Evolutionary conservation across 2,888 invertebrate species (phyloP).

Genomic region (Chrysolina haemoptera): DNA sequence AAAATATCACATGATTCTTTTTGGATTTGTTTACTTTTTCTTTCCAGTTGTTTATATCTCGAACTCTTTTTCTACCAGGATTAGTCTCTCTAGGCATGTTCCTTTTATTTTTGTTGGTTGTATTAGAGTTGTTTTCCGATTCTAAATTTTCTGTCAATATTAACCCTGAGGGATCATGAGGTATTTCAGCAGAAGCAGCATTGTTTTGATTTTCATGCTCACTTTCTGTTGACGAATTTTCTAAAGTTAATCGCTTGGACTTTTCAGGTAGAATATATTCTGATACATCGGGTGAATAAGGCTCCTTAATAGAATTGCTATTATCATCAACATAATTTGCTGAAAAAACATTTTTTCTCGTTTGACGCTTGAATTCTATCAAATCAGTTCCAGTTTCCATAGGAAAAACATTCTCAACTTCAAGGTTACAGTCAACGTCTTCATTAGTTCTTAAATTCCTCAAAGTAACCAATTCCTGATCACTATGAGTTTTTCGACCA

Average conservation of each 20-base stretch:
- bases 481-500: conserved; percentile 4
- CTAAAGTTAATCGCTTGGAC: conserved; percentile 6
- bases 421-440: conserved; percentile 5
- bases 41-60: conserved; percentile 4
- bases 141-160: conserved; percentile 5
- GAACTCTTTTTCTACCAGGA: conserved; percentile 8
- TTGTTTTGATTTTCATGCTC: not conserved
- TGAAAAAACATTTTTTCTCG: not conserved
- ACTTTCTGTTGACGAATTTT: conserved; percentile 1
- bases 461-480: conserved; percentile 1
- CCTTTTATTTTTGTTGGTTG: conserved; percentile 7
- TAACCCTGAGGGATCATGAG: not conserved
- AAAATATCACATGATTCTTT: not conserved
- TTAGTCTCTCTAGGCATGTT: not conserved
- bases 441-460: not conserved
- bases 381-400: conserved; percentile 6
- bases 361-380: conserved; percentile 11
- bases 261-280: not conserved
- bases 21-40: not conserved
- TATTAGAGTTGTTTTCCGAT: conserved; percentile 3
- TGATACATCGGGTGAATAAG: conserved; percentile 9
- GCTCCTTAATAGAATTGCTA: conserved; percentile 5
- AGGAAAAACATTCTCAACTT: conserved; percentile 5
- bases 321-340: not conserved
- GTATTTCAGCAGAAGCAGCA: not conserved